Base-by-base conservation (phyloP, 2,797 vertebrate species). In the Bradypodion pumilum region DNA sequence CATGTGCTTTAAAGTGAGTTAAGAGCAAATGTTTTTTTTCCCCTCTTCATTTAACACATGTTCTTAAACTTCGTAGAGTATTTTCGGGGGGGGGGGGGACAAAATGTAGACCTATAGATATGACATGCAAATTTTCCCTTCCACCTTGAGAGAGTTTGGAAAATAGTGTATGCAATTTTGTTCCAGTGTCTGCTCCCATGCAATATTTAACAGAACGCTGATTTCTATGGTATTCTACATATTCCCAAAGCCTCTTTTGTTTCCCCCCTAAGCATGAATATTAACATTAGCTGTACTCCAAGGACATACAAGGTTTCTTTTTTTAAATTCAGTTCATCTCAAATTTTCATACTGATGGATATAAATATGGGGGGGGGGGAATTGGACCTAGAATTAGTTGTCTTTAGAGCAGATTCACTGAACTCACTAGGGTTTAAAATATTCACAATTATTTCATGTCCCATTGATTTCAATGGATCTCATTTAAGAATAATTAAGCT, bases 21-120 rank as follows among this genome's bases (percentile, higher is more conserved):
- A 62, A 70, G 46, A 85, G 62, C 56, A 62, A 60, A 49, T 5
- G 9, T 77, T 70, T 62, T 16, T 32, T 25, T 7, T 79, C 84
- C 84, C 74, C 63, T 82, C 52, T 72, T 40, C 63, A 66, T 78
- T 87, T 86, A 85, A 87, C 87, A 74, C 80, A 82, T 73, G 37
- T 74, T 87, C 49, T 77, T 80, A 88, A 88, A 81, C 60, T 84
- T 81, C 82, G 73, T 19, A 27, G 37, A 76, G 29, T 7, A 62
- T 85, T 85, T 81, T 76, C n/a, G 46, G 44, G 35, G 59, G 32
- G 29, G 16, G 52, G 37, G 29, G 82, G 27, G 80, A 88, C 25
- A 76, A 84, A 72, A 83, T 72, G 16, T 46, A 88, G 88, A 60
- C 82, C 69, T 85, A 78, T n/a, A 37, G 76, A 66, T 80, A 73